Base-by-base conservation (phyloP, 2,888 invertebrate species). In the Elysia crispata region DNA sequence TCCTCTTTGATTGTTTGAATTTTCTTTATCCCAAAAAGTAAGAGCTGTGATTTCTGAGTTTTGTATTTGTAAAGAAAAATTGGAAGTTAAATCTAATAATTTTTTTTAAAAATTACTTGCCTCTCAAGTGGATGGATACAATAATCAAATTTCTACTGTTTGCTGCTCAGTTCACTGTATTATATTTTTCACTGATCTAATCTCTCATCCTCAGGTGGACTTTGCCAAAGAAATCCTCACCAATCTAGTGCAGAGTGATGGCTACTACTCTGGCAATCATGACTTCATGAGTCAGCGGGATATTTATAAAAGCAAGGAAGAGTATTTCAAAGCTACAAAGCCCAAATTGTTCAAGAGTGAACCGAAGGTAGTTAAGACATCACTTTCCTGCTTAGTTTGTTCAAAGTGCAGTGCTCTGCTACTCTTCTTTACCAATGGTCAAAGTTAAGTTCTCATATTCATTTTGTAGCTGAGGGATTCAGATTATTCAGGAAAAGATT, bases 161-260 rank as follows among this genome's bases (percentile, higher is more conserved):
- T 13, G 15, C 60, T 11, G 11, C 41, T 41, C 41, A 6, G 3
- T 11, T 41, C 11, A 41, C 30, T 15, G 18, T 66, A 3, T 30
- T 66, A 25, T n/a, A 23, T 66, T 1, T 30, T 18, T 66, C 30
- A 28, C 30, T 28, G 25, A 5, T 66, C 5, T 6, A 3, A 11
- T 41, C 41, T 41, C 41, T 41, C 5, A 3, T n/a, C 15, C 23
- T 23, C 60, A 96, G 87, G 97, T 97, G 0, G 97, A 97, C 92
- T 97, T 97, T 89, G 95, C 95, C 82, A 94, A 94, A 76, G 96
- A 96, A 0, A 84, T 82, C 33, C 84, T 83, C 73, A 80, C 81
- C n/a, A 82, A 84, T 66, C 85, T 83, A 30, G 97, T 97, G 18
- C 97, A 97, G 92, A 97, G 97, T 90, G 97, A 89, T 80, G 87